A percentile compares a stretch with the other conserved stretches of the same genome.
Evolutionary conservation across 2,797 vertebrate genomes (phyloP).

Genomic region (Mallotus villosus): DNA sequence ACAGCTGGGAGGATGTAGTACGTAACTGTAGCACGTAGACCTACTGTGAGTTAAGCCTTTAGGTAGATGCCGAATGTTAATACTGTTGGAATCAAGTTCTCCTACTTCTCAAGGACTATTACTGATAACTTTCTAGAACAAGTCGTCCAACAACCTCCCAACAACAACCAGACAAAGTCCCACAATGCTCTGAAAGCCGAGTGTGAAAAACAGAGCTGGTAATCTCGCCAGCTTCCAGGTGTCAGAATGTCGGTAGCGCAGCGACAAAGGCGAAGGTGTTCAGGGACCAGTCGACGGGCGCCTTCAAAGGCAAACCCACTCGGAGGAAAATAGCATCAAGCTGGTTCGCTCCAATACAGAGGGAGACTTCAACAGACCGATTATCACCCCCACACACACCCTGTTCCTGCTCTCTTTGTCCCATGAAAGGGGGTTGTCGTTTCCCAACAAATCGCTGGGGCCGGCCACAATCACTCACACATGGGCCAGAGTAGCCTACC

Average conservation of each 20-base stretch:
- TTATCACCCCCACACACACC: slow-evolving; percentile 40
- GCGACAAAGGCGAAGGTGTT: slow-evolving; percentile 14
- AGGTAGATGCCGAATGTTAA: no score
- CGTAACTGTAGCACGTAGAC: no score
- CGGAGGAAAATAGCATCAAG: slow-evolving; percentile 24
- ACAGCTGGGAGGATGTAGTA: no score
- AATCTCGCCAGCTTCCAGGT: no score
- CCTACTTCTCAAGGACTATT: no score
- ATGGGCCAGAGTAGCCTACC: slow-evolving; percentile 42
- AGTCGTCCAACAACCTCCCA: slow-evolving; percentile 4
- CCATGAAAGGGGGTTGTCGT: slow-evolving; percentile 56
- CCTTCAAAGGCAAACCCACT: slow-evolving; percentile 36
- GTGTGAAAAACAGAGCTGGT: slow-evolving; percentile 1
- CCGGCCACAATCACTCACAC: slow-evolving; percentile 67
- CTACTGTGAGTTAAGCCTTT: no score
- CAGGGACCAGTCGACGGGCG: slow-evolving; percentile 24
- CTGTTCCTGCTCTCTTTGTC: slow-evolving; percentile 52
- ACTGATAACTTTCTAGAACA: no score
- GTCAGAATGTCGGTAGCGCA: slow-evolving; percentile 3
- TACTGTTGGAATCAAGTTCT: no score
- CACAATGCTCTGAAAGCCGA: slow-evolving; percentile 7
- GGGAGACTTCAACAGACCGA: slow-evolving; percentile 47
- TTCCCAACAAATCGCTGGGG: slow-evolving; percentile 55
- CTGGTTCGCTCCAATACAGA: background rate
- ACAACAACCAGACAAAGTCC: slow-evolving; percentile 4